Conservation (phyloP, 2,113 vertebrate species). For the Psettodes erumei region DNA sequence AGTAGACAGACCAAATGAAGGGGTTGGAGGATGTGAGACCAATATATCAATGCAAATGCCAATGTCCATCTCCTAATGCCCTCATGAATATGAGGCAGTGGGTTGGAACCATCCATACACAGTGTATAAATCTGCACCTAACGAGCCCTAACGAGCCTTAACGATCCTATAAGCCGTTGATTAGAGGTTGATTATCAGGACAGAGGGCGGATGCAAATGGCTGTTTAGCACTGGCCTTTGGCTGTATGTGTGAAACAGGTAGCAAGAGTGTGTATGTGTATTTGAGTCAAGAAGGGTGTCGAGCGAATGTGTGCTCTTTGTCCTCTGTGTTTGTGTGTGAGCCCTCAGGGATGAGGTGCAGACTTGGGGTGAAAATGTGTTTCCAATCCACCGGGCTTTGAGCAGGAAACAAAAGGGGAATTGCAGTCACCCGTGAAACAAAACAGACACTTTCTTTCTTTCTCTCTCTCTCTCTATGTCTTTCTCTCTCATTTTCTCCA, state of each 20-base stretch:
- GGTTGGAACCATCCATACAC: constrained; percentile 57
- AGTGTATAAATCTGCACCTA: constrained; percentile 72
- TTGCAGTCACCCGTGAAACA: constrained; percentile 65
- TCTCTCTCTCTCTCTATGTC: not conserved
- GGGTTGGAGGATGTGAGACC: constrained; percentile 23
- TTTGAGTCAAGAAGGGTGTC: not conserved
- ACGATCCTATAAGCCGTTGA: constrained; percentile 63
- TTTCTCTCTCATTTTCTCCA: constrained; percentile 4
- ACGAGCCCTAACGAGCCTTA: constrained; percentile 54
- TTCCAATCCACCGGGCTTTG: constrained; percentile 60
- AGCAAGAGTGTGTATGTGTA: not conserved
- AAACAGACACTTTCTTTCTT: constrained; percentile 41
- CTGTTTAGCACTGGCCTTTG: constrained; percentile 55
- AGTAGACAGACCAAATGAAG: not conserved
- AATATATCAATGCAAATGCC: constrained; percentile 66
- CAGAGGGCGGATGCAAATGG: constrained; percentile 38
- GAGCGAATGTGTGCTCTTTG: not conserved
- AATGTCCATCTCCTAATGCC: constrained; percentile 63
- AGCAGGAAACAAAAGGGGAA: constrained; percentile 63
- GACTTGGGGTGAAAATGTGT: constrained; percentile 66
- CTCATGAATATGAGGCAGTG: constrained; percentile 57
- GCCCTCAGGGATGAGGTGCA: constrained; percentile 48
- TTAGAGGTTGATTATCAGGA: constrained; percentile 69
- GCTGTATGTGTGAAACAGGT: constrained; percentile 24
- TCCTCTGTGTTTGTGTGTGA: constrained; percentile 7